Evolutionary conservation across 1,140 invertebrate species (phyloP).

Genomic region (Zaprionus ghesquierei): DNA sequence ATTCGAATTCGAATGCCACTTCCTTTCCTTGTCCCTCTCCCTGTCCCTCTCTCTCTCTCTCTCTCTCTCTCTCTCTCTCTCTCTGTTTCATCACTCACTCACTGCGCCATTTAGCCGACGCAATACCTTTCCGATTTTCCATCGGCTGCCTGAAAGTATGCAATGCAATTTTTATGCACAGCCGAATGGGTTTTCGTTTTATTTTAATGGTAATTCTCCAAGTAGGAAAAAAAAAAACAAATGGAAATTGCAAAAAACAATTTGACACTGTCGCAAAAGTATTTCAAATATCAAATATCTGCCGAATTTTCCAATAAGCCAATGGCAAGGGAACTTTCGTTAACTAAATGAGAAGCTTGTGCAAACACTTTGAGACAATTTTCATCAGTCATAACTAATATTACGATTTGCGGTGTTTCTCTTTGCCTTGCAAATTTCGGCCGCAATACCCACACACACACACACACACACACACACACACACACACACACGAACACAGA

Average conservation of each 20-base stretch:
- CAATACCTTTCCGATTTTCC: constrained; percentile 10
- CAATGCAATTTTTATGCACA: constrained; percentile 57
- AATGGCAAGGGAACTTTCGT: not conserved
- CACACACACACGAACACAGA: not conserved
- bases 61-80: not conserved
- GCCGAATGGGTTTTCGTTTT: constrained; percentile 49
- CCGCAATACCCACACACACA: no score
- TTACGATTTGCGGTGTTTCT: not conserved
- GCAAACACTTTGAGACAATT: not conserved
- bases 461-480: no score
- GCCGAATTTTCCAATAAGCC: not conserved
- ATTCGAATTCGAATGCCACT: constrained; percentile 26
- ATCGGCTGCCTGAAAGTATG: constrained; percentile 43
- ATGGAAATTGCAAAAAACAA: constrained; percentile 12
- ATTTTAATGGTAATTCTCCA: constrained; percentile 25
- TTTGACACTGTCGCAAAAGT: constrained; percentile 14
- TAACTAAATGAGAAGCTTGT: not conserved
- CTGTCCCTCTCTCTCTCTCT: constrained; percentile 5
- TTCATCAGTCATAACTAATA: constrained; percentile 2
- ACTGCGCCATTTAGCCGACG: not conserved
- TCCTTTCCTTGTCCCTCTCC: not conserved
- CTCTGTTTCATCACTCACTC: not conserved
- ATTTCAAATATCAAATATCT: not conserved
- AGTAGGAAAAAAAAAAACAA: not conserved
- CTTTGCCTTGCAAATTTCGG: not conserved